These are phyloP conservation scores for Camponotus floridanus DNA, from an alignment of 1,140 invertebrate genomes.

Conservation along the genomic window DNA sequence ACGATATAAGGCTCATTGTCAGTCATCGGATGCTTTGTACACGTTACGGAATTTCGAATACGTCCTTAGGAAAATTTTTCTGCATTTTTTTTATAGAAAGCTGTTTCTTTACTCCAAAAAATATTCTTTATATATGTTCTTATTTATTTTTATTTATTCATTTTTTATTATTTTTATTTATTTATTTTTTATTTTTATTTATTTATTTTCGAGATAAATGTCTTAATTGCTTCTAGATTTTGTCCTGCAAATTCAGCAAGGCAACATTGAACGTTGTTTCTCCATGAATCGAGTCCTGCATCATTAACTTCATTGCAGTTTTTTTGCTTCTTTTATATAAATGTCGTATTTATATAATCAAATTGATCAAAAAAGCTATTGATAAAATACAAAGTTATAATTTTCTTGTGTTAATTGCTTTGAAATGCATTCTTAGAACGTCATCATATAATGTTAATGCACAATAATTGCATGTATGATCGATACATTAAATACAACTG, in stretches of 20 bases:
- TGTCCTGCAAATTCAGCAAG: background rate
- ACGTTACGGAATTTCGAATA: too few species aligned
- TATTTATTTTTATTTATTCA: too few species aligned
- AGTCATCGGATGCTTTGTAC: too few species aligned
- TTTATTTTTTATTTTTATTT: background rate
- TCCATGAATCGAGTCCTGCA: background rate
- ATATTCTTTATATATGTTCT: too few species aligned
- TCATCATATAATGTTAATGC: background rate
- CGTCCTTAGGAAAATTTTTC: background rate
- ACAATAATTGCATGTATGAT: background rate
- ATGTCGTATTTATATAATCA: background rate
- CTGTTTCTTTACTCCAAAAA: too few species aligned
- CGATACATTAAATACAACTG: background rate
- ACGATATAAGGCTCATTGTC: too few species aligned
- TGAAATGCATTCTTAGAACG: background rate
- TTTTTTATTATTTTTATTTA: background rate
- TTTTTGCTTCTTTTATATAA: background rate
- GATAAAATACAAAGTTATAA: background rate
- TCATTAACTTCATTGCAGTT: background rate
- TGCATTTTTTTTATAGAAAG: background rate
- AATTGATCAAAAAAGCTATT: background rate
- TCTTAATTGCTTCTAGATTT: background rate
- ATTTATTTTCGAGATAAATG: background rate
- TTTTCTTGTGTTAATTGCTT: background rate
- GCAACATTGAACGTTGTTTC: background rate